Percentiles rank a stretch among this genome's conserved stretches.
Evolutionary conservation across 1,140 invertebrate species (phyloP).

Genomic region (Pristionchus pacificus): DNA sequence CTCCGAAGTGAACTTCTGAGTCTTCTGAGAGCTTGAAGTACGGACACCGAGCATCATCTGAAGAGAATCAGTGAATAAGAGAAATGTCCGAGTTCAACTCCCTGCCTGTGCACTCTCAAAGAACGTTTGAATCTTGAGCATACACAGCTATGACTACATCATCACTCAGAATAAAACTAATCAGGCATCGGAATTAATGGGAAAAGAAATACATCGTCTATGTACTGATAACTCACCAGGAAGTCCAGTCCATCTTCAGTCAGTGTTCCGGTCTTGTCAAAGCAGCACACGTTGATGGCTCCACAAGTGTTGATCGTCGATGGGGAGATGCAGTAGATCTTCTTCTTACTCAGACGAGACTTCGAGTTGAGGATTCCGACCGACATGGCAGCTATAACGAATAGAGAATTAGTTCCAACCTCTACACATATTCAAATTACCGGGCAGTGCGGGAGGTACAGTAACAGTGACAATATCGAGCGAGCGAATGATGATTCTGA

Average conservation of each 20-base stretch:
- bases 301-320: constrained; percentile 84
- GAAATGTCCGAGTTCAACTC: no score
- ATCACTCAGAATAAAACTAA: no score
- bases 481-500: constrained; percentile 62
- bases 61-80: no score
- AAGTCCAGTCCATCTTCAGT: constrained; percentile 90
- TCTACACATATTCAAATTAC: constrained; percentile 2
- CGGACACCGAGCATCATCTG: constrained; percentile 67
- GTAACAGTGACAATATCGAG: constrained; percentile 90
- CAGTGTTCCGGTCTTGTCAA: constrained; percentile 93
- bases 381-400: constrained; percentile 76
- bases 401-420: no score
- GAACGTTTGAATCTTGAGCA: no score
- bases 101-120: no score
- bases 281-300: constrained; percentile 75
- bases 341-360: constrained; percentile 69
- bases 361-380: constrained; percentile 81
- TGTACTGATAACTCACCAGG: constrained; percentile 58
- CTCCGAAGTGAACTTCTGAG: constrained; percentile 10
- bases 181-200: no score
- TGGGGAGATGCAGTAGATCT: constrained; percentile 86
- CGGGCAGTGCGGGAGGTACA: constrained; percentile 71
- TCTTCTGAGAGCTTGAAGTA: neutral
- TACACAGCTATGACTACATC: no score
- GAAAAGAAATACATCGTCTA: no score